These are phyloP conservation scores for Cirrhinus mrigala DNA, from an alignment of 2,797 vertebrate genomes.

Conservation along the genomic window DNA sequence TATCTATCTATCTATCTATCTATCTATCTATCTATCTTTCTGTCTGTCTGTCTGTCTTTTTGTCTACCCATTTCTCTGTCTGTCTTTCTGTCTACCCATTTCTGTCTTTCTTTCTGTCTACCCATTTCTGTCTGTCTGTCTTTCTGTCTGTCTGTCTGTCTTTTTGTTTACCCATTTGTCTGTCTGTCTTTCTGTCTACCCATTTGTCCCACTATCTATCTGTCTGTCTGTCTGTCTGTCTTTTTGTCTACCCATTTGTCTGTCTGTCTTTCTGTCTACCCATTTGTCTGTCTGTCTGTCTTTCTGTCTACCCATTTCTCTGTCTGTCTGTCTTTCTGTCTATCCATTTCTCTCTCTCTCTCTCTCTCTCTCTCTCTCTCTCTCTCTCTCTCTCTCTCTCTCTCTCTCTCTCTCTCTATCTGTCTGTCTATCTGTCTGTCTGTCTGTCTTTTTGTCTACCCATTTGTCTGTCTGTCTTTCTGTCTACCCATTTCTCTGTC, in stretches of 20 bases:
- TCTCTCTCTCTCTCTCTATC: neutral
- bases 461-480: too few species aligned
- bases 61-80: neutral
- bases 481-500: neutral
- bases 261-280: too few species aligned
- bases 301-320: neutral
- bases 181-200: too few species aligned
- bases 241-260: too few species aligned
- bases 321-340: too few species aligned
- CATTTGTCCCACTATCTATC: too few species aligned
- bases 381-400: neutral
- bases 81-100: fast-evolving
- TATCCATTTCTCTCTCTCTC: too few species aligned
- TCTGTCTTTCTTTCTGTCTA: neutral
- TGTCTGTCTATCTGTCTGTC: neutral
- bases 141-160: neutral
- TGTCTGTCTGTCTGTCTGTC: neutral
- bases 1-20: neutral
- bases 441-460: neutral
- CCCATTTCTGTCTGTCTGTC: neutral
- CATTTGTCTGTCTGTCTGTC: neutral
- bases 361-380: too few species aligned
- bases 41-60: neutral
- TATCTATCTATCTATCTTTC: neutral
- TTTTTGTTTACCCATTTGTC: neutral